Evolutionary conservation across 2,113 vertebrate species (phyloP), one percentile per base, ranked within the genome.

Genomic region (Caranx melampygus): DNA sequence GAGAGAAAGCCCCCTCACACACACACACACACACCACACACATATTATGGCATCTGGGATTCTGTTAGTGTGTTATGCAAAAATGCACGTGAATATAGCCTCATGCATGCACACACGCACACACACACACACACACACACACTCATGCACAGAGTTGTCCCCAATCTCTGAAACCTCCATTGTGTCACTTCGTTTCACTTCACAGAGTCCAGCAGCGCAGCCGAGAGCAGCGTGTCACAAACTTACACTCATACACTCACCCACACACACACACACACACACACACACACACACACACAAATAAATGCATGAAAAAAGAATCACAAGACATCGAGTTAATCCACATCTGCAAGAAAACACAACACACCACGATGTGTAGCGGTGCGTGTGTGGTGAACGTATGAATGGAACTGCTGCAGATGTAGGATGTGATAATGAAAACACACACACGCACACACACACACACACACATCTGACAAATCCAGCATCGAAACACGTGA

Each of bases 141-240:
- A 73, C 51, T 77, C 20, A 54, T 52, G 55, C 3, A 67, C 7
- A 47, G 8, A 58, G 26, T 11, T 58, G 58, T 72, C 52, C 81
- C 79, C 81, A 69, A 67, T 82, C 76, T 79, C 72, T 77, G 4
- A 82, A 80, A 68, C 44, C 74, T 74, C 67, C 79, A 77, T 62
- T 81, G 79, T 79, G 85, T 49, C 90, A 81, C 82, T 77, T 90
- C 49, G 42, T 76, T 77, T 69, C 57, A 76, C 82, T 81, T 84
- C 85, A 86, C 61, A 77, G 44, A n/a, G 51, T 58, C 64, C 64
- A 31, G 57, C 65, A 81, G 71, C 33, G 20, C 69, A 76, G 82
- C 77, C 55, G 12, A 78, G 34, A 86, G 81, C 72, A 78, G 71
- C 71, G 31, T 73, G 51, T 76, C 60, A 78, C 21, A 75, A 47